These are phyloP conservation scores for Bombus confusus DNA, from an alignment of 1,140 invertebrate species.

Conservation along the genomic window DNA sequence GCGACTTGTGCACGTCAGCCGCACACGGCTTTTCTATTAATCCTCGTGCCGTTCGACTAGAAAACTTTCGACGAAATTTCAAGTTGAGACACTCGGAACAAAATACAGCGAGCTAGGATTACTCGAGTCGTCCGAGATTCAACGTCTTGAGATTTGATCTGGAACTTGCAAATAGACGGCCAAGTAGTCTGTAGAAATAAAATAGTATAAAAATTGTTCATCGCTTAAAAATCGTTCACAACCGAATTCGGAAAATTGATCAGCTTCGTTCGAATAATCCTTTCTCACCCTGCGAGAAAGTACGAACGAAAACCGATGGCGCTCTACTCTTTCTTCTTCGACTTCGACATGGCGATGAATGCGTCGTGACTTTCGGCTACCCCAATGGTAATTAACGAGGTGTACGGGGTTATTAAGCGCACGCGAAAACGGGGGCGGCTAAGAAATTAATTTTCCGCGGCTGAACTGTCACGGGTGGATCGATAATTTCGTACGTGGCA, in stretches of 20 bases:
- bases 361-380: not conserved
- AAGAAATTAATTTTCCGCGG: constrained; percentile 28
- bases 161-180: too few relatives aligned
- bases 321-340: too few relatives aligned
- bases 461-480: not conserved
- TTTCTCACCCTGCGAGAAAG: not conserved
- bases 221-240: not conserved
- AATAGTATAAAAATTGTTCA: too few relatives aligned
- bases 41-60: not conserved
- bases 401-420: constrained; percentile 3
- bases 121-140: not conserved
- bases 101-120: not conserved
- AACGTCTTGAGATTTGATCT: not conserved
- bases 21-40: not conserved
- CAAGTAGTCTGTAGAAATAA: too few relatives aligned
- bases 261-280: not conserved
- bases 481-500: not conserved
- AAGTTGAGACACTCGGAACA: not conserved
- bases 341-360: constrained; percentile 8
- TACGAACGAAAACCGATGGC: not conserved
- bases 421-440: not conserved
- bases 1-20: not conserved
- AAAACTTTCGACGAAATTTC: not conserved
- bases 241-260: not conserved
- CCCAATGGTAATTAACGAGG: constrained; percentile 20